Evolutionary conservation across 2,888 invertebrate genomes (phyloP).

Genomic region (Magallana nippona): DNA sequence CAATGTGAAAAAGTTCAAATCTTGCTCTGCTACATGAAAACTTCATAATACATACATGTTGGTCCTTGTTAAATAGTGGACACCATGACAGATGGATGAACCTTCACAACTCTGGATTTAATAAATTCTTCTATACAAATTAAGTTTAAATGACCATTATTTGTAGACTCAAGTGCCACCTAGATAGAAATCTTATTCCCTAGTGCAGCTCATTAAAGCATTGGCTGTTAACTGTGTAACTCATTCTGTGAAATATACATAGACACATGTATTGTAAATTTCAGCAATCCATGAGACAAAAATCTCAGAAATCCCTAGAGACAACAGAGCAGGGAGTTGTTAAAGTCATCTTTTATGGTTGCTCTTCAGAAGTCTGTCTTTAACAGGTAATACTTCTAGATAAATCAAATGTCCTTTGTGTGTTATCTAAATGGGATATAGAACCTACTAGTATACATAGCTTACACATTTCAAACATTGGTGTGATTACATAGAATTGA

Average conservation of each 20-base stretch:
- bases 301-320: constrained; percentile 6
- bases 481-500: background rate
- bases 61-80: background rate
- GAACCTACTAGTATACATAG: background rate
- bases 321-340: background rate
- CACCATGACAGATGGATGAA: background rate
- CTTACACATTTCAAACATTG: background rate
- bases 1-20: background rate
- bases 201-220: background rate
- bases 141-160: constrained; percentile 28
- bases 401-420: background rate
- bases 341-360: background rate
- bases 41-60: constrained; percentile 6
- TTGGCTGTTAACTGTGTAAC: background rate
- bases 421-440: background rate
- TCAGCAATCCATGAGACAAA: background rate
- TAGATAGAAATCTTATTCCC: constrained; percentile 8
- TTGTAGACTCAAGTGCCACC: constrained; percentile 17
- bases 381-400: background rate
- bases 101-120: background rate
- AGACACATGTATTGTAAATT: background rate
- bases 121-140: constrained; percentile 10
- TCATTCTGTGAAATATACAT: background rate
- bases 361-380: background rate
- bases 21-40: background rate